Evolutionary conservation across 2,888 invertebrate genomes (phyloP).

Genomic region (Tachina lurida): DNA sequence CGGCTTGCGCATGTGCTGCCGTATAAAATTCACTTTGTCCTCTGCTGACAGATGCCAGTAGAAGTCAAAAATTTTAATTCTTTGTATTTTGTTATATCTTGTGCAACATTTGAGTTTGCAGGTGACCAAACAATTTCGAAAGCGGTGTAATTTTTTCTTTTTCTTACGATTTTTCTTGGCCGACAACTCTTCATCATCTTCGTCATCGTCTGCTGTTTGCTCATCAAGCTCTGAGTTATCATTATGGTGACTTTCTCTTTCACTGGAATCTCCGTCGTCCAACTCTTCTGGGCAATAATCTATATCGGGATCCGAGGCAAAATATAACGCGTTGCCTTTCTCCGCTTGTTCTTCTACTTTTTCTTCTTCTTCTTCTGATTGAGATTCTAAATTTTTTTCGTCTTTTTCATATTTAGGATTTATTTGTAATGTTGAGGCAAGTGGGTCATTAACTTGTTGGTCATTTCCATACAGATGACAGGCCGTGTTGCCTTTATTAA

Average conservation of each 20-base stretch:
- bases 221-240: constrained; percentile 20
- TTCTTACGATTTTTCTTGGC: background rate
- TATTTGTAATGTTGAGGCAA: too few relatives aligned
- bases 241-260: background rate
- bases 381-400: too few relatives aligned
- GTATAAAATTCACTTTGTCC: constrained; percentile 52
- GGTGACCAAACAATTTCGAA: constrained; percentile 58
- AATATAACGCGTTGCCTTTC: too few relatives aligned
- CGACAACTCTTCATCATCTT: constrained; percentile 11
- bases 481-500: background rate
- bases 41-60: constrained; percentile 64
- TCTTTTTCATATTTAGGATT: too few relatives aligned
- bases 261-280: too few relatives aligned
- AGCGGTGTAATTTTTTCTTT: constrained; percentile 47
- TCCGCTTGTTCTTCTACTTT: too few relatives aligned
- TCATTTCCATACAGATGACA: too few relatives aligned
- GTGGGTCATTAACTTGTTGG: too few relatives aligned
- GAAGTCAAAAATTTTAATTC: constrained; percentile 64
- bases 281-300: too few relatives aligned
- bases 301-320: too few relatives aligned
- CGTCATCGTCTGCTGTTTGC: constrained; percentile 15
- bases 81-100: constrained; percentile 60
- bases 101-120: constrained; percentile 71
- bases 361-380: too few relatives aligned
- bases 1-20: constrained; percentile 47